phyloP scores from a whole-genome alignment of 2,113 vertebrate species.

The Crotophaga sulcirostris region DNA sequence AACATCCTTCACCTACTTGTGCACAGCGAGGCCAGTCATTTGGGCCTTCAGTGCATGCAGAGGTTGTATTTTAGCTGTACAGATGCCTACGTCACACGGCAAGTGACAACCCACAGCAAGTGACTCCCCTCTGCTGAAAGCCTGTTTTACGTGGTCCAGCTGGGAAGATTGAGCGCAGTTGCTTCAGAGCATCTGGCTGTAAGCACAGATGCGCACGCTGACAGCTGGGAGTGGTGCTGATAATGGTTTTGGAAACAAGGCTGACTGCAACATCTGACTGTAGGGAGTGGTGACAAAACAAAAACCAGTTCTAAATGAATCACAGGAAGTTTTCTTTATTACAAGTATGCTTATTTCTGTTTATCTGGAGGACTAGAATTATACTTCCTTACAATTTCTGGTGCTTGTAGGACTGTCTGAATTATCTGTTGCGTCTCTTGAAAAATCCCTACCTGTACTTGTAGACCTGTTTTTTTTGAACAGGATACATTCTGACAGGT shows the following conservation, averaged over 20 bases:
- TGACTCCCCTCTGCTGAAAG: background rate
- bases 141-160: rapidly evolving
- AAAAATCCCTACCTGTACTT: background rate
- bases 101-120: background rate
- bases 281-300: background rate
- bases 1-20: background rate
- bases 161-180: background rate
- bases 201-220: background rate
- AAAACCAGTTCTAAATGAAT: background rate
- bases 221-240: background rate
- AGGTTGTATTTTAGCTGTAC: background rate
- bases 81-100: rapidly evolving
- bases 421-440: background rate
- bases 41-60: rapidly evolving
- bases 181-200: background rate
- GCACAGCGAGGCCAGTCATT: background rate
- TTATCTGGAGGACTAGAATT: background rate
- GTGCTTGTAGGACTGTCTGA: background rate
- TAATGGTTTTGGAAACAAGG: background rate
- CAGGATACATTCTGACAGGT: background rate
- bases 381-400: background rate
- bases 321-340: background rate
- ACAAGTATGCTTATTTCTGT: background rate
- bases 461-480: background rate
- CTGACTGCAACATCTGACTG: background rate